Conservation (phyloP, 2,797 vertebrate genomes). For the Sebastes iracundus region DNA sequence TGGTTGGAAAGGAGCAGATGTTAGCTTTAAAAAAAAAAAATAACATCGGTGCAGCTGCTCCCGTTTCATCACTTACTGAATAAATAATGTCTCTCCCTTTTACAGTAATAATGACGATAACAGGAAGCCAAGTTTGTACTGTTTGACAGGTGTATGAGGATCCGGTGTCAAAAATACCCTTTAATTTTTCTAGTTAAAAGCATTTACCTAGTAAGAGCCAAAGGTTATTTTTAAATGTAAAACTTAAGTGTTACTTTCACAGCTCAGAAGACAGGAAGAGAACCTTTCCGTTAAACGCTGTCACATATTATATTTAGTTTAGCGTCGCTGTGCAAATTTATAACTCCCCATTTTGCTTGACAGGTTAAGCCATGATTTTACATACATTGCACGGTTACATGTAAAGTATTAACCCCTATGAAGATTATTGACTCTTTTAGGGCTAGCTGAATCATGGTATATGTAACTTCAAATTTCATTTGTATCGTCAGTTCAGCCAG, state of each 20-base stretch:
- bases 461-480: no score
- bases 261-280: background rate
- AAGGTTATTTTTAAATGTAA: background rate
- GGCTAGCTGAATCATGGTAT: no score
- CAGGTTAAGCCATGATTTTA: background rate
- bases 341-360: background rate
- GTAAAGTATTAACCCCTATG: background rate
- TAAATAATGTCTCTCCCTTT: background rate
- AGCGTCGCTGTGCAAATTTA: background rate
- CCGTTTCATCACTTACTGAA: background rate
- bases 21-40: background rate
- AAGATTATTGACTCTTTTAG: no score
- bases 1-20: background rate
- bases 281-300: background rate
- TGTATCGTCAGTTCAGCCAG: background rate
- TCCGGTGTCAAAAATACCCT: background rate
- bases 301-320: background rate
- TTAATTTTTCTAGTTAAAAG: background rate
- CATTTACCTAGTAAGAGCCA: background rate
- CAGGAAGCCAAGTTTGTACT: background rate
- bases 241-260: background rate
- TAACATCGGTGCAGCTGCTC: background rate
- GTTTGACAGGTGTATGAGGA: background rate
- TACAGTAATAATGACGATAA: background rate
- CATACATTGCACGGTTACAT: background rate